Evolutionary conservation across 2,797 vertebrate genomes (phyloP).

Genomic region (Sorex maritimensis): DNA sequence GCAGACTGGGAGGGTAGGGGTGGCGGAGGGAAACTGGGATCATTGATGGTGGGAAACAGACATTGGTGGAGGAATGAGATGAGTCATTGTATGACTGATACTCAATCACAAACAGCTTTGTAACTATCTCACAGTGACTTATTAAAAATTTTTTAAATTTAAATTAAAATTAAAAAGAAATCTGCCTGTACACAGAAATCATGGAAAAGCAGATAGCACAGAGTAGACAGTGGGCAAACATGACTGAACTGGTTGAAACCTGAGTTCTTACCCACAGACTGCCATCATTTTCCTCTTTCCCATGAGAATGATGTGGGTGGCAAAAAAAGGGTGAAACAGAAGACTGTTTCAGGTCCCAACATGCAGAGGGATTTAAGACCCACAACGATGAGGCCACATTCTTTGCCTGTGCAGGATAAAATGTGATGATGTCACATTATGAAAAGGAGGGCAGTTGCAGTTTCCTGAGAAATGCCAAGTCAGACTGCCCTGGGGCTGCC

Average conservation of each 20-base stretch:
- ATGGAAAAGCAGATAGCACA: not conserved
- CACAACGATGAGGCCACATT: not conserved
- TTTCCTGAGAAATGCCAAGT: not conserved
- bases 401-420: not conserved
- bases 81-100: no score
- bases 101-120: no score
- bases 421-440: fast-evolving
- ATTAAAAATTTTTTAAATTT: no score
- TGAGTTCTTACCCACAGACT: not conserved
- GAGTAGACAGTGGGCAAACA: no score
- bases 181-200: not conserved
- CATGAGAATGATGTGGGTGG: constrained; percentile 5
- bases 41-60: no score
- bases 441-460: not conserved
- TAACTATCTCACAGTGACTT: no score
- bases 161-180: no score
- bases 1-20: no score
- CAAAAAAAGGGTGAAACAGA: not conserved
- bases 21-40: no score
- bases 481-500: fast-evolving
- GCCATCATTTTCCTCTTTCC: not conserved
- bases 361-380: not conserved
- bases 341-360: constrained; percentile 6
- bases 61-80: no score
- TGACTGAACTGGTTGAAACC: not conserved